phyloP scores from a whole-genome alignment of 2,113 vertebrate species.

The Megaceryle maxima region DNA sequence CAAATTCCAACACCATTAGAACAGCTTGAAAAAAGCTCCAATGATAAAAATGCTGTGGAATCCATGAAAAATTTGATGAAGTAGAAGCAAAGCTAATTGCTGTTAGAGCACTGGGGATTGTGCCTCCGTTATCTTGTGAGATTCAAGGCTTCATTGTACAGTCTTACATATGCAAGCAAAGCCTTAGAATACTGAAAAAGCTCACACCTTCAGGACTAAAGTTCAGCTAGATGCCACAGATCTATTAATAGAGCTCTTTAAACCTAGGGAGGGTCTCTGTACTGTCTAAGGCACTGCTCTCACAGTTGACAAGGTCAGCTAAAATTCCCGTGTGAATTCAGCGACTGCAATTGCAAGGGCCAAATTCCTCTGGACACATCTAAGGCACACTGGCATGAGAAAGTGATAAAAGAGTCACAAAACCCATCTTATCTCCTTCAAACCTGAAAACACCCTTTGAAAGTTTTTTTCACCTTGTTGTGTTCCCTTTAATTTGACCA shows the following conservation, averaged over 20 bases:
- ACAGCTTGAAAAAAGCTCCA: neutral
- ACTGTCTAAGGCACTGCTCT: constrained; percentile 50
- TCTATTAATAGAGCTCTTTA: constrained; percentile 74
- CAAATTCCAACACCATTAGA: neutral
- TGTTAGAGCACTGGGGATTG: neutral
- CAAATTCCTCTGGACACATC: constrained; percentile 29
- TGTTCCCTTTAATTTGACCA: constrained; percentile 34
- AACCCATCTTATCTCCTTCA: constrained; percentile 53
- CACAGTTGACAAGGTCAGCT: constrained; percentile 70
- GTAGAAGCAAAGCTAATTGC: neutral
- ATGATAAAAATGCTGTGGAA: neutral
- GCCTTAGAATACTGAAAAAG: constrained; percentile 14
- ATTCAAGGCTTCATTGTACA: neutral
- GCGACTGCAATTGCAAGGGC: neutral
- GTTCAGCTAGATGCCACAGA: neutral
- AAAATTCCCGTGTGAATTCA: constrained; percentile 68
- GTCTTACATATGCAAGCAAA: neutral
- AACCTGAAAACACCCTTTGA: constrained; percentile 60
- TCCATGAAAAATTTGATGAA: neutral
- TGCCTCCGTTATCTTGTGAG: neutral
- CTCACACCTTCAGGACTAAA: constrained; percentile 16
- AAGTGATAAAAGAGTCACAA: constrained; percentile 62
- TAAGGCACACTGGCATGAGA: constrained; percentile 54
- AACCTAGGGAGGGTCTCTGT: constrained; percentile 28
- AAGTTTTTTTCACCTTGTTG: constrained; percentile 13